phyloP scores from a whole-genome alignment of 2,888 invertebrate genomes.

The Litoditis marina region DNA sequence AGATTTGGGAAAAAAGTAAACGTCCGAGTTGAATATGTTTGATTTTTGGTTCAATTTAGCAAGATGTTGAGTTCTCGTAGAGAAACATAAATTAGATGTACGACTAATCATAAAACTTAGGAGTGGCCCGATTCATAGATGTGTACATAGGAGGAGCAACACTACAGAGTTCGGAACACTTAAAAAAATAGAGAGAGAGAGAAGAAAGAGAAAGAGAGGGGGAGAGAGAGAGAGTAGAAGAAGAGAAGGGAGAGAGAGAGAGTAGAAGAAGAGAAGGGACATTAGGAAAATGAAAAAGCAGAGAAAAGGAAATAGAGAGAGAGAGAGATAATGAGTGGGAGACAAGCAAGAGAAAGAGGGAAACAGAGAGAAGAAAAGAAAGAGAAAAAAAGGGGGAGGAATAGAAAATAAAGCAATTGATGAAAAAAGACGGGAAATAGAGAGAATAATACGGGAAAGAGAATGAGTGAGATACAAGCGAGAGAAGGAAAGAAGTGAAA shows the following conservation, averaged over 20 bases:
- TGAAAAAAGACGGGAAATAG: neutral
- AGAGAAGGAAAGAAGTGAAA: conserved; percentile 1
- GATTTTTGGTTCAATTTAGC: no score
- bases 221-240: neutral
- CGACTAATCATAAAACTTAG: neutral
- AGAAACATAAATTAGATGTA: no score
- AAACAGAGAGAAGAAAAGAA: neutral
- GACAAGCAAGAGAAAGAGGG: neutral
- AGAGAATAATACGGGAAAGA: neutral
- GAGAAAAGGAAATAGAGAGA: conserved; percentile 6
- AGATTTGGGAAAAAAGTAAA: no score
- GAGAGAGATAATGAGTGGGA: conserved; percentile 2
- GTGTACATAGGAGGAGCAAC: neutral
- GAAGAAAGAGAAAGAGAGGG: neutral
- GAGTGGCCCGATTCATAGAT: conserved; percentile 1
- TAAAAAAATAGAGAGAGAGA: neutral
- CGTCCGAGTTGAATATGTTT: no score
- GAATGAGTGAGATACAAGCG: neutral
- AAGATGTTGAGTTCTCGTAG: no score
- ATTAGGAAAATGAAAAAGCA: neutral
- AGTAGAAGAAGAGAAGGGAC: neutral
- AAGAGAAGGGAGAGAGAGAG: neutral
- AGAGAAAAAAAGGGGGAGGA: neutral
- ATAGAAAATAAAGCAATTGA: neutral
- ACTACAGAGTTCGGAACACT: neutral